Percentiles rank a stretch among this genome's conserved stretches.
phyloP scores from a whole-genome alignment of 2,797 vertebrate species.

The Mormyrops boulengeri region DNA sequence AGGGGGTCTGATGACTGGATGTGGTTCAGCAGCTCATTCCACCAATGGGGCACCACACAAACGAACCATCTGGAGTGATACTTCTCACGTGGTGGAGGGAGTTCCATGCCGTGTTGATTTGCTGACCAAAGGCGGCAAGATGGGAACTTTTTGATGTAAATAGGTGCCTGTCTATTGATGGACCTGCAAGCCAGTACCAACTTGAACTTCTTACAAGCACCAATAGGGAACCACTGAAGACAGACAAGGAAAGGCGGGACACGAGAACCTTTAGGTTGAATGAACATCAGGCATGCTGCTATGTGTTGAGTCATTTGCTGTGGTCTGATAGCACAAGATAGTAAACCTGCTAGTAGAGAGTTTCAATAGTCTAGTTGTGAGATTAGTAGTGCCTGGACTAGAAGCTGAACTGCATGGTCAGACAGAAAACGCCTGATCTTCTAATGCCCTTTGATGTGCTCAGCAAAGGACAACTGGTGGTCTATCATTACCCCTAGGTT shows the following conservation, averaged over 20 bases:
- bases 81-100: background rate
- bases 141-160: background rate
- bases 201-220: background rate
- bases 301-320: background rate
- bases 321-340: background rate
- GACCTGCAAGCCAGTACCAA: background rate
- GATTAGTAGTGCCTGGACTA: background rate
- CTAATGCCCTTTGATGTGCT: background rate
- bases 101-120: background rate
- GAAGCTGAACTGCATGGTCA: background rate
- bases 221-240: background rate
- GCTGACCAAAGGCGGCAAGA: background rate
- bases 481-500: background rate
- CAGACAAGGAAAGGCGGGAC: background rate
- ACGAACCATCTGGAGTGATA: background rate
- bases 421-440: background rate
- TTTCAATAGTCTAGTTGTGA: background rate
- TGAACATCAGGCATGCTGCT: background rate
- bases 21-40: background rate
- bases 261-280: background rate
- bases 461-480: background rate
- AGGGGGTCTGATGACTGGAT: background rate
- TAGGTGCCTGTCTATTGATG: background rate
- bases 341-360: background rate
- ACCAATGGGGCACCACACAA: background rate